Evolutionary conservation across 2,797 vertebrate genomes (phyloP).

Genomic region (Chloroceryle inda): DNA sequence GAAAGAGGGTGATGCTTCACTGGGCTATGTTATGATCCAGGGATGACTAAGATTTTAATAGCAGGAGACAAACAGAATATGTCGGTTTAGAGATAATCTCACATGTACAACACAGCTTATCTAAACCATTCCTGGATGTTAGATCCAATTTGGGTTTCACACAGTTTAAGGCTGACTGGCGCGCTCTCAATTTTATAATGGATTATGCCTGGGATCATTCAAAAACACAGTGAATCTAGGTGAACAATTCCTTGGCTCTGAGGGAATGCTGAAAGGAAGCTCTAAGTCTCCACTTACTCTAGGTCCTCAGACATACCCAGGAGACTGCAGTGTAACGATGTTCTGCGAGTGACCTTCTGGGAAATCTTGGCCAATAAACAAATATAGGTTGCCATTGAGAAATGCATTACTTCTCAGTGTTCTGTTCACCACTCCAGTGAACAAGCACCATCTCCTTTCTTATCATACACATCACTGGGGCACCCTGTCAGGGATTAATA

Average conservation of each 20-base stretch:
- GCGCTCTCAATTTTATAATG: not conserved
- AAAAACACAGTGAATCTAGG: not conserved
- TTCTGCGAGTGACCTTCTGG: not conserved
- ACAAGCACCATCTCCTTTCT: not conserved
- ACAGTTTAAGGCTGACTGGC: slow-evolving; percentile 17
- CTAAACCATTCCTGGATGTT: slow-evolving; percentile 14
- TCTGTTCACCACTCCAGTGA: not conserved
- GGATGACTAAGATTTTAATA: slow-evolving; percentile 10
- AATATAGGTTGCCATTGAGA: not conserved
- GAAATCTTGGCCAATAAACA: not conserved
- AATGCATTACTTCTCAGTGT: not conserved
- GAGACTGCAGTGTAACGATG: not conserved
- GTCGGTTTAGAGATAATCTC: slow-evolving; percentile 11
- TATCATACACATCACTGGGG: not conserved
- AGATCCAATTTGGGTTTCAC: slow-evolving; percentile 43
- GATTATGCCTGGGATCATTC: slow-evolving; percentile 9
- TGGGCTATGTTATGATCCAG: not conserved
- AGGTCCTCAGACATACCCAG: not conserved
- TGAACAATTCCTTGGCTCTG: not conserved
- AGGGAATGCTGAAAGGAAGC: not conserved
- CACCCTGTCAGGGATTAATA: slow-evolving; percentile 11
- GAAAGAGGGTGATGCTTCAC: not conserved
- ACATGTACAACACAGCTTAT: slow-evolving; percentile 32
- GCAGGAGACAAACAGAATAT: slow-evolving; percentile 12
- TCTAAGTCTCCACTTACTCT: not conserved